phyloP scores from a whole-genome alignment of 2,888 invertebrate genomes.

The Danaus chrysippus region DNA sequence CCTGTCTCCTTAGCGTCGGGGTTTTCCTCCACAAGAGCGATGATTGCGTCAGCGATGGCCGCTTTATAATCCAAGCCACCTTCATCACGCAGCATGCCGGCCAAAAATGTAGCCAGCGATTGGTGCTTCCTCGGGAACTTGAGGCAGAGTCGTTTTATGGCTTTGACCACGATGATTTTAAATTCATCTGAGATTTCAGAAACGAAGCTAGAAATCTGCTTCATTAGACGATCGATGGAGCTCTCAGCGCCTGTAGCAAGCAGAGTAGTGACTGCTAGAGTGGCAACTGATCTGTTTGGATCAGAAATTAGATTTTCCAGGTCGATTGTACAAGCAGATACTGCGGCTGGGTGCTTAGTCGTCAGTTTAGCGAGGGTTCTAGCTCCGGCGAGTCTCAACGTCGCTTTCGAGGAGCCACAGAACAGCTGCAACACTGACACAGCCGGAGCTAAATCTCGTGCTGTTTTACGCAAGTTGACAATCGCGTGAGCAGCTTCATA shows the following conservation, averaged over 20 bases:
- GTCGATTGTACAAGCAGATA: slow-evolving; percentile 98
- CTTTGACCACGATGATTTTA: slow-evolving; percentile 98
- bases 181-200: slow-evolving; percentile 99
- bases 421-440: slow-evolving; percentile 98
- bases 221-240: slow-evolving; percentile 99
- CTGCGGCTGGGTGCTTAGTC: slow-evolving; percentile 96
- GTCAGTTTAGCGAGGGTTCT: slow-evolving; percentile 97
- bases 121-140: slow-evolving; percentile 99
- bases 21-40: slow-evolving; percentile 98
- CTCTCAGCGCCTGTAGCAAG: slow-evolving; percentile 99
- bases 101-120: slow-evolving; percentile 96
- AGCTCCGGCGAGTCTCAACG: slow-evolving; percentile 97
- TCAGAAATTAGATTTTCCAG: slow-evolving; percentile 99
- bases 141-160: slow-evolving; percentile 90
- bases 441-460: slow-evolving; percentile 94
- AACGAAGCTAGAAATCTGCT: slow-evolving; percentile 98
- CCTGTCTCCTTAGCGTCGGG: slow-evolving; percentile 98
- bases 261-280: slow-evolving; percentile 98
- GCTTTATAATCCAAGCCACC: slow-evolving; percentile 99
- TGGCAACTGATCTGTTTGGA: slow-evolving; percentile 97
- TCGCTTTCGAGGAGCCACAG: slow-evolving; percentile 98
- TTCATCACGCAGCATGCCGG: slow-evolving; percentile 97
- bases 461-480: slow-evolving; percentile 92
- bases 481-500: slow-evolving; percentile 99
- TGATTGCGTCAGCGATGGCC: slow-evolving; percentile 98